Evolutionary conservation across 1,140 invertebrate genomes (phyloP), one percentile per base, ranked within the genome.

Genomic region (Papilio aristodemus): DNA sequence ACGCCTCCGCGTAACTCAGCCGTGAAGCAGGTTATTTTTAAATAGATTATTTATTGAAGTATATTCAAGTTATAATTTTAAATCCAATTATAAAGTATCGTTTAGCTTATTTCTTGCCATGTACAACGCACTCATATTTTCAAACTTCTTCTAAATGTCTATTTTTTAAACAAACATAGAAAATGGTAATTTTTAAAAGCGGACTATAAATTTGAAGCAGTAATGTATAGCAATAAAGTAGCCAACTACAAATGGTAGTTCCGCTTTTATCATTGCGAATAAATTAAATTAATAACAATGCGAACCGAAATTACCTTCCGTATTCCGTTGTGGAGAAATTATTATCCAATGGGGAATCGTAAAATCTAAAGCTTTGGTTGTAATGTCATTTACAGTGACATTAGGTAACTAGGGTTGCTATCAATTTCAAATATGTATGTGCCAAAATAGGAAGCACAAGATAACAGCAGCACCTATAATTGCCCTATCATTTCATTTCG

Each of bases 341-440:
- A 62, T 39, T 62, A 62, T 62, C 59, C 37, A 38, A 38, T 22
- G 36, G 37, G 37, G 59, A 38, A 38, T 62, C 59, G 59, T 62
- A 39, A 63, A 63, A 38, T 63, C 60, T 41, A 63, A 63, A 63
- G 6, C 60, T 41, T 17, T 14, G 22, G 22, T 10, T 43, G 60
- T 63, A 63, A 63, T 63, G 37, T 63, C 60, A 63, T 63, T 10
- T 22, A 63, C 19, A 63, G 19, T 63, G 60, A 63, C 38, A 38
- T 63, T 43, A 37, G 14, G 32, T 22, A 19, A 11, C 13, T 39
- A 63, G 60, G 60, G 60, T 22, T 63, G 60, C 17, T 38, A 25
- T 3, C 59, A 19, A 19, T 60, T 38, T 19, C 10, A 38, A 10
- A 54, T 13, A 0, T 39, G 13, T 13, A 39, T 39, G 0, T 13